These are phyloP conservation scores for Pygathrix nemaeus DNA, from an alignment of 2,113 vertebrate species.

Conservation along the genomic window DNA sequence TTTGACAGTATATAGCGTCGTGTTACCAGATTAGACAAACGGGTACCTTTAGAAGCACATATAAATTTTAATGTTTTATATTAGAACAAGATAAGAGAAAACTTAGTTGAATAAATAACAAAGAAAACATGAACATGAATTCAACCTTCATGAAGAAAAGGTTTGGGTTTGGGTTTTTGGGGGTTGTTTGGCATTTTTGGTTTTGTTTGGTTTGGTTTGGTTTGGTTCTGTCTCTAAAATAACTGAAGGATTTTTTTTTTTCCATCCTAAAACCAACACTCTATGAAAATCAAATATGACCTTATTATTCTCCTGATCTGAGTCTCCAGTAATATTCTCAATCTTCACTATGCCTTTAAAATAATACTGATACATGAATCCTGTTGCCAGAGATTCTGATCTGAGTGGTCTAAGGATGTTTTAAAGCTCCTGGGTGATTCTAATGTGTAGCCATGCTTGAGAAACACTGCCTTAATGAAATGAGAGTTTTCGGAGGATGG, in stretches of 20 bases:
- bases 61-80: not conserved
- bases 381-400: not conserved
- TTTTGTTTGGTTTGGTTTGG: not conserved
- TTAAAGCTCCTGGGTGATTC: not conserved
- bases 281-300: not conserved
- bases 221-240: not conserved
- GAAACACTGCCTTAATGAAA: not conserved
- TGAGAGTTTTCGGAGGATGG: not conserved
- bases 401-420: not conserved
- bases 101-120: not conserved
- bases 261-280: not conserved
- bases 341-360: not conserved
- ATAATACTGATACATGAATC: too few species aligned
- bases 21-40: not conserved
- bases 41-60: not conserved
- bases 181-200: too few species aligned
- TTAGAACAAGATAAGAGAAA: slow-evolving; percentile 21
- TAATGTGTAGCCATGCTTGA: too few species aligned
- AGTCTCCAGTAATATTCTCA: not conserved
- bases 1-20: not conserved
- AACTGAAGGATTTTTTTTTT: not conserved
- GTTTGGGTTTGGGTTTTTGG: not conserved
- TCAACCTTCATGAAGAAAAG: not conserved
- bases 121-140: not conserved
- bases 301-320: too few species aligned